Conservation (phyloP, 1,140 invertebrate species). For the Drosophila nigrodunni region DNA sequence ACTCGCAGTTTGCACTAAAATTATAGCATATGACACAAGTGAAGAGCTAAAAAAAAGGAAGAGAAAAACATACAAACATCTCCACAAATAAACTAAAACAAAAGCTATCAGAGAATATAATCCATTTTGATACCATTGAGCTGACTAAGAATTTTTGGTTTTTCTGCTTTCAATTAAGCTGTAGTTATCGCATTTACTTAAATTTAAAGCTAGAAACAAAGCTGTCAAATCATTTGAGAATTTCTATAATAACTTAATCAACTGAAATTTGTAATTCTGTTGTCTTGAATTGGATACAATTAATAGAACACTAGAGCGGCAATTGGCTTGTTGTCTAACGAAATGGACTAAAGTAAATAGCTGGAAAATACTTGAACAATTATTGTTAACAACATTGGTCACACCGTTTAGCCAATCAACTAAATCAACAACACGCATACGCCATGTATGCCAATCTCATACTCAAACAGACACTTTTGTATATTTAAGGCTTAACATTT, state of each 20-base stretch:
- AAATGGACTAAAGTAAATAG: conserved; percentile 53
- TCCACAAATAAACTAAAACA: conserved; percentile 18
- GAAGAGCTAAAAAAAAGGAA: neutral
- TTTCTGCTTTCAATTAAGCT: neutral
- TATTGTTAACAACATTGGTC: conserved; percentile 60
- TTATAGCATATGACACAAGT: conserved; percentile 8
- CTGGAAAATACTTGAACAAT: conserved; percentile 58
- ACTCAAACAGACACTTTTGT: conserved; percentile 39
- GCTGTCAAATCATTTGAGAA: conserved; percentile 7
- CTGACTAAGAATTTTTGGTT: conserved; percentile 6
- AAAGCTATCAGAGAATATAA: conserved; percentile 8
- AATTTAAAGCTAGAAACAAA: neutral
- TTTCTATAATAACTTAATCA: conserved; percentile 34
- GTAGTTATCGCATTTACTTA: conserved; percentile 10
- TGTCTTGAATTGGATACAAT: conserved; percentile 11
- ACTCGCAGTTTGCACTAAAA: conserved; percentile 17
- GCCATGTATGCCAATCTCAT: conserved; percentile 53
- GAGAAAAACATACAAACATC: neutral
- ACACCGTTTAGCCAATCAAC: conserved; percentile 75
- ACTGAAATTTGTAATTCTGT: conserved; percentile 17
- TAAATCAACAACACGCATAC: conserved; percentile 74
- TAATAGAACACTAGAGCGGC: conserved; percentile 22
- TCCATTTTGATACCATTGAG: conserved; percentile 6
- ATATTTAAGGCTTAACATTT: conserved; percentile 71
- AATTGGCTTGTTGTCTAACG: conserved; percentile 54